Evolutionary conservation across 2,113 vertebrate genomes (phyloP).

Genomic region (Acinonyx jubatus): DNA sequence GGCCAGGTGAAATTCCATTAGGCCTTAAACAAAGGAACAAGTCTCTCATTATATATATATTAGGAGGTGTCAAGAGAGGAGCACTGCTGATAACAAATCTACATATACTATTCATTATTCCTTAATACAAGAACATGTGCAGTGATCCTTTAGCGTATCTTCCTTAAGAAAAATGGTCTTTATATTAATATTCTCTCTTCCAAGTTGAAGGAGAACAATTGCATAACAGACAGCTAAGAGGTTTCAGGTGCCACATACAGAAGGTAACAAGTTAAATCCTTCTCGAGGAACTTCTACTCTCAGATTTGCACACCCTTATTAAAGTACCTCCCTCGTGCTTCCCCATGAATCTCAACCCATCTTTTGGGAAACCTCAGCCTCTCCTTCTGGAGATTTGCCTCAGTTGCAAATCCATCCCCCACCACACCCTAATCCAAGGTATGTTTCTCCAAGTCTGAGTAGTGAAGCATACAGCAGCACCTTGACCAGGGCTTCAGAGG

Average conservation of each 20-base stretch:
- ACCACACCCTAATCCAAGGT: background rate
- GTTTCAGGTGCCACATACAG: background rate
- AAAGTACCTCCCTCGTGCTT: background rate
- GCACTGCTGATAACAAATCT: slow-evolving; percentile 4
- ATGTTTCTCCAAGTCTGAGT: background rate
- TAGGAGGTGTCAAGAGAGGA: background rate
- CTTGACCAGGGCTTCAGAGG: background rate
- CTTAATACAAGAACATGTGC: background rate
- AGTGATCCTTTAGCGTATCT: background rate
- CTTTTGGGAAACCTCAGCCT: background rate
- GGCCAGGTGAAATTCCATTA: background rate
- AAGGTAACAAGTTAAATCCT: background rate
- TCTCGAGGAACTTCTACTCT: background rate
- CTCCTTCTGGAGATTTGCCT: background rate
- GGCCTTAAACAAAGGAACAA: background rate
- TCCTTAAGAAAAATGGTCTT: slow-evolving; percentile 1
- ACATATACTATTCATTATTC: background rate
- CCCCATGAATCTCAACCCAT: background rate
- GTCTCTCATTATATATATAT: background rate
- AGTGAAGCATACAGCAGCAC: background rate
- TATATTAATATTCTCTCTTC: background rate
- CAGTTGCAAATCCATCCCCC: background rate
- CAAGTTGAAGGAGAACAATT: background rate
- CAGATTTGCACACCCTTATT: background rate
- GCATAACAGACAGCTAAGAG: background rate